Conservation (phyloP, 2,113 vertebrate genomes). For the Takifugu bimaculatus region DNA sequence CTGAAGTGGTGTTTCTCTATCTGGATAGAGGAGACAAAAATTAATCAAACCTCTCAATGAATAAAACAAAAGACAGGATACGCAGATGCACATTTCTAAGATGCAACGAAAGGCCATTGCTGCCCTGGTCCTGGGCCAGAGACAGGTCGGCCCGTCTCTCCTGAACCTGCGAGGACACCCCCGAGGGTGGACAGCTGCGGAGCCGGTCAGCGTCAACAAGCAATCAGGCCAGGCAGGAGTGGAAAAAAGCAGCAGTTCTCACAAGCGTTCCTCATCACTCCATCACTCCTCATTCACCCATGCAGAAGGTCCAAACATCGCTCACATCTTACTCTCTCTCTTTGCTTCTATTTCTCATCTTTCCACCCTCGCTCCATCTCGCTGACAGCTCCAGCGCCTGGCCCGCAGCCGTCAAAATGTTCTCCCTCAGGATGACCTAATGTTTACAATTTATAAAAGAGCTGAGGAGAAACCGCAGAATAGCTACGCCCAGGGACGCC, state of each 20-base stretch:
- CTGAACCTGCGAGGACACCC: constrained; percentile 56
- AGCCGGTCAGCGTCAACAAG: constrained; percentile 63
- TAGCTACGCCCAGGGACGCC: constrained; percentile 35
- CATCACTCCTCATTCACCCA: constrained; percentile 52
- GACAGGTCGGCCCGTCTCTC: constrained; percentile 45
- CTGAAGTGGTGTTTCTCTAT: too few species aligned
- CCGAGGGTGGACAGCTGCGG: constrained; percentile 55
- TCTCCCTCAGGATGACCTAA: constrained; percentile 56
- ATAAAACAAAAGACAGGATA: too few species aligned
- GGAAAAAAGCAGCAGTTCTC: constrained; percentile 54
- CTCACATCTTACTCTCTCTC: not conserved
- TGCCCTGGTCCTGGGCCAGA: constrained; percentile 42
- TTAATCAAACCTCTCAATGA: not conserved
- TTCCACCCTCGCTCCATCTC: constrained; percentile 20
- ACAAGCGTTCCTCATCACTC: constrained; percentile 34
- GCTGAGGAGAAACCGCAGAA: constrained; percentile 45
- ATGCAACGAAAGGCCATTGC: constrained; percentile 42
- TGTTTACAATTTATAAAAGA: constrained; percentile 63
- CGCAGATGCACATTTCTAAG: not conserved
- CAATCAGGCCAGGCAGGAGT: constrained; percentile 39
- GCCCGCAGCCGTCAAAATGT: constrained; percentile 25
- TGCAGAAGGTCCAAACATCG: constrained; percentile 31
- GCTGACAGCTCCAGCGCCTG: constrained; percentile 30
- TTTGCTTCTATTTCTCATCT: not conserved
- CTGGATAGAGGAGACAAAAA: too few species aligned